These are phyloP conservation scores for Eclectus roratus DNA, from an alignment of 2,113 vertebrate genomes.

Conservation along the genomic window DNA sequence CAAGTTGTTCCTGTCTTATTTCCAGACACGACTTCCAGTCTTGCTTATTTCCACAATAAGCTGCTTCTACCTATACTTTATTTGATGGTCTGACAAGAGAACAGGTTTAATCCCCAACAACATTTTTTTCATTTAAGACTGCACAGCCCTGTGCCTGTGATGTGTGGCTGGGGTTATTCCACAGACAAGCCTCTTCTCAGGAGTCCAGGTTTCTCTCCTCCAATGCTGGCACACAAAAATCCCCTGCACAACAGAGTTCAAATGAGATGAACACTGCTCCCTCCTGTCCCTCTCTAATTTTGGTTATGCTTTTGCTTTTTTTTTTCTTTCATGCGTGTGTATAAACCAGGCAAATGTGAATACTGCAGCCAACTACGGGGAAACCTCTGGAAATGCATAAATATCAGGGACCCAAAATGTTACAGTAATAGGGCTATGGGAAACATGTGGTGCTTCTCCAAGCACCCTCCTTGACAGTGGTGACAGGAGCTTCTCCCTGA, in stretches of 20 bases:
- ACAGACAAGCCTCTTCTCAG: not conserved
- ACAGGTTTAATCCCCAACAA: not conserved
- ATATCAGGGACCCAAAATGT: not conserved
- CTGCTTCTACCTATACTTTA: not conserved
- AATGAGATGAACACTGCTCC: not conserved
- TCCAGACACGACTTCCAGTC: not conserved
- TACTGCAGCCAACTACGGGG: not conserved
- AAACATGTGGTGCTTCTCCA: not conserved
- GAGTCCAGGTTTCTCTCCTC: not conserved
- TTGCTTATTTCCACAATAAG: not conserved
- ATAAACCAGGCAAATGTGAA: not conserved
- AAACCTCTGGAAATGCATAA: not conserved
- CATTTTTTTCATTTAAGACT: not conserved
- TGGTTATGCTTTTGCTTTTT: not conserved
- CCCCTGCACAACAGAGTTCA: not conserved
- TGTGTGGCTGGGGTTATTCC: fast-evolving
- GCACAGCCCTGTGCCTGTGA: not conserved
- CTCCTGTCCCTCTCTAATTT: not conserved
- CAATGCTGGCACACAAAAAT: not conserved
- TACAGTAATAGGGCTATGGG: not conserved
- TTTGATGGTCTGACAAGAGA: not conserved
- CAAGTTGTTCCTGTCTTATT: not conserved
- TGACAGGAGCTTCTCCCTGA: not conserved
- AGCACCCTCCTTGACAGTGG: not conserved
- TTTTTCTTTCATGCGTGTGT: not conserved